Conservation (phyloP, 2,113 vertebrate species). For the Neomonachus schauinslandi region DNA sequence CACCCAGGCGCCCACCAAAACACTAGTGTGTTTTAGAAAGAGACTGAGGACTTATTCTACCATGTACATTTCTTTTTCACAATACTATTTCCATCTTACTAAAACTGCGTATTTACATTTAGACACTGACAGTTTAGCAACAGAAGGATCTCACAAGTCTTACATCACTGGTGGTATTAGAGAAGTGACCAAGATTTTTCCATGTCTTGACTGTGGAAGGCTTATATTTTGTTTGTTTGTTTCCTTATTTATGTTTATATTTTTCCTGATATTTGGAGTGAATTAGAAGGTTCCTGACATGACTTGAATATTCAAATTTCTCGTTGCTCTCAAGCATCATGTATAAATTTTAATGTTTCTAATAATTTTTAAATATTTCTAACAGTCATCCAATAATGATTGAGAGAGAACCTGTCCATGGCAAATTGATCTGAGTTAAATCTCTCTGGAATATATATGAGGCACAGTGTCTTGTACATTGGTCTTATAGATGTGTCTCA, state of each 20-base stretch:
- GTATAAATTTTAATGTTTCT: background rate
- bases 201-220: background rate
- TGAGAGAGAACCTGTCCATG: background rate
- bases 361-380: background rate
- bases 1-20: background rate
- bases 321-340: background rate
- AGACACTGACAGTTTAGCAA: background rate
- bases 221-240: background rate
- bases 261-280: background rate
- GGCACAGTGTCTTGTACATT: background rate
- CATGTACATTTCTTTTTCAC: background rate
- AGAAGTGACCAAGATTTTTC: background rate
- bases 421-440: background rate
- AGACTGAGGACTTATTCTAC: background rate
- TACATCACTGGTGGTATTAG: background rate
- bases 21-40: background rate
- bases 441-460: background rate
- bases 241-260: background rate
- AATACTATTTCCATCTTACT: background rate
- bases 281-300: background rate
- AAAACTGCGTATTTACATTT: background rate
- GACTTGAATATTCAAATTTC: background rate
- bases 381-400: background rate
- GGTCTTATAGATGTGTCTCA: background rate
- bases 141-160: background rate